These are phyloP conservation scores for Isaurus tuberculatus DNA, from an alignment of 92 coral and sea anemone genomes.

Conservation along the genomic window DNA sequence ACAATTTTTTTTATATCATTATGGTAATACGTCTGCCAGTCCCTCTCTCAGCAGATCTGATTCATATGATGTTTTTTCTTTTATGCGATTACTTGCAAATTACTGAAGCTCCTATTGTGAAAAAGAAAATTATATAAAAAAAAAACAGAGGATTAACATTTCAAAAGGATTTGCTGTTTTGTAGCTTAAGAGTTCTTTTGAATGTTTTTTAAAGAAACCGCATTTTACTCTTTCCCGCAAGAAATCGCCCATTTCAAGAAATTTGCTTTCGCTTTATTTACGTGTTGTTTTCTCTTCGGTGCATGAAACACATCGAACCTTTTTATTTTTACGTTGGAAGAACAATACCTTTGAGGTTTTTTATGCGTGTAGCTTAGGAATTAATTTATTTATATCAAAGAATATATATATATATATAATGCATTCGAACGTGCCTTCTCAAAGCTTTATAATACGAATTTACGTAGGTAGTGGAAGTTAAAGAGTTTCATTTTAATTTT, in stretches of 20 bases:
- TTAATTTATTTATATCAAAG: slow-evolving; percentile 19
- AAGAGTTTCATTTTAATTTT: background rate
- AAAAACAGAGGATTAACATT: background rate
- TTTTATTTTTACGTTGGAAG: background rate
- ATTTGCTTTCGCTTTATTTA: no score
- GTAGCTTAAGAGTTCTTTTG: background rate
- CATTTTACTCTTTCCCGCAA: background rate
- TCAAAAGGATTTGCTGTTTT: background rate
- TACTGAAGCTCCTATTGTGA: background rate
- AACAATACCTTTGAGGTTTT: background rate
- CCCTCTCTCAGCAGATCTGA: no score
- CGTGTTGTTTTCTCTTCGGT: background rate
- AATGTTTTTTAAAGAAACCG: background rate
- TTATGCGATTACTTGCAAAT: background rate
- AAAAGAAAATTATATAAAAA: background rate
- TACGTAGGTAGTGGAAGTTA: background rate
- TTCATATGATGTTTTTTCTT: no score
- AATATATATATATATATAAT: background rate
- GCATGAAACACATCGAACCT: background rate
- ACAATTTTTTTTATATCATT: background rate
- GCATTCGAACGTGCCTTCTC: background rate
- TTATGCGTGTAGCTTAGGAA: background rate
- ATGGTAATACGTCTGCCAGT: no score
- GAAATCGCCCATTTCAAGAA: background rate
- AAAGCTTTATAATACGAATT: background rate